Base-by-base conservation (phyloP, 2,113 vertebrate genomes). In the Pampusana beccarii region DNA sequence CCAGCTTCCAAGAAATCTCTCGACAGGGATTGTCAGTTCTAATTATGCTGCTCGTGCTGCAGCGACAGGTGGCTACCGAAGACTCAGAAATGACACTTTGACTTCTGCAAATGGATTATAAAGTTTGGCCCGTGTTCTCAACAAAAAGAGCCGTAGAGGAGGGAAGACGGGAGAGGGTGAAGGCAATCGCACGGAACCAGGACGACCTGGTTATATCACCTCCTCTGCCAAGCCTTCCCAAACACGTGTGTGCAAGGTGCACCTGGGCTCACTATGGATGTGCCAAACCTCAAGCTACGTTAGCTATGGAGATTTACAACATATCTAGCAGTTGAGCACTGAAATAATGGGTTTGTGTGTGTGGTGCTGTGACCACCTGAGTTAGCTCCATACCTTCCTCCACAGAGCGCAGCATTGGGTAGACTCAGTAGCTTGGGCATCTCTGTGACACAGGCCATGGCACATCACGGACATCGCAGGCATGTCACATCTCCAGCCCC, bases 1-100 rank as follows among this genome's bases (percentile, higher is more conserved):
- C 86, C 91, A 50, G 81, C 75, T 95, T 65, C 85, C 66, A 88
- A 86, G 64, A 66, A 46, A 60, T 80, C 95, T 94, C 91, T 79
- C 31, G 74, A 61, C 90, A 28, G 33, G 53, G 33, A 56, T 16
- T 77, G 60, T 95, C 93, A 78, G 51, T 31, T 83, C 85, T 71
- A 18, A 57, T 93, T 65, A 62, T 2, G 38, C 69, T 40, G 54
- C 72, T 57, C 4, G 4, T 33, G 42, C 34, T 51, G 81, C 46
- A 62, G 56, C 40, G 9, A 90, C 92, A 96, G 93, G 94, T 53
- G 78, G 69, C 18, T 57, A 7, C 74, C 3, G 0, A 46, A 69
- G 57, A 8, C 86, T 75, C 72, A 16, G 79, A 77, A 87, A 31
- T 14, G 36, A 29, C 82, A 21, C 75, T 46, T 54, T 16, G 85